These are phyloP conservation scores for Philereme transversata DNA, from an alignment of 2,888 invertebrate genomes.

Conservation along the genomic window DNA sequence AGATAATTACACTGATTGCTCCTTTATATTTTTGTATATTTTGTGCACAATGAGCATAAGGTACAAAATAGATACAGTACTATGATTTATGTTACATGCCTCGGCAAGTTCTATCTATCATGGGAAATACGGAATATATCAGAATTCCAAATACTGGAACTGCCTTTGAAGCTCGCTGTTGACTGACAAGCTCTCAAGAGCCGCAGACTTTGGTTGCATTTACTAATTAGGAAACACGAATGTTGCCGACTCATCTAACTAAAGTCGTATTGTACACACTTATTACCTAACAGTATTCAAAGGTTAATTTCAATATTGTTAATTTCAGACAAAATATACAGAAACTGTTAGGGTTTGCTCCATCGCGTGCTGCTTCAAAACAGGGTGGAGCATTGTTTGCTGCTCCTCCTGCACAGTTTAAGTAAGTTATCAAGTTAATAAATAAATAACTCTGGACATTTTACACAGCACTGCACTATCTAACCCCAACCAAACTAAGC, in stretches of 20 bases:
- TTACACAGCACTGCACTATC: no score
- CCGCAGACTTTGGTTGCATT: no score
- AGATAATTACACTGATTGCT: slow-evolving; percentile 98
- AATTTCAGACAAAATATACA: slow-evolving; percentile 94
- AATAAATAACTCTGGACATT: no score
- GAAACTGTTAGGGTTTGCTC: slow-evolving; percentile 98
- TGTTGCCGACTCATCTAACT: no score
- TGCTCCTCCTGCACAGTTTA: slow-evolving; percentile 92
- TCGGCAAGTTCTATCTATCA: no score
- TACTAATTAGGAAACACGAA: no score
- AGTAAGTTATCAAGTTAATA: slow-evolving; percentile 72
- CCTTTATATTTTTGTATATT: slow-evolving; percentile 99
- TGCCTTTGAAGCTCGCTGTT: no score
- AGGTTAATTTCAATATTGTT: not conserved
- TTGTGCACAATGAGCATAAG: slow-evolving; percentile 99
- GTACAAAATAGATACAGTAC: slow-evolving; percentile 63
- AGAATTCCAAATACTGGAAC: no score
- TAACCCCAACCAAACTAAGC: no score
- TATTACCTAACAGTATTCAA: not conserved
- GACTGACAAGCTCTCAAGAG: no score
- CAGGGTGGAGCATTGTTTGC: slow-evolving; percentile 95
- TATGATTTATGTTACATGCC: slow-evolving; percentile 53
- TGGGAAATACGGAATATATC: no score
- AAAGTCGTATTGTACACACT: not conserved
- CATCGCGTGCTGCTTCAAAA: slow-evolving; percentile 97